Base-by-base conservation (phyloP, 2,888 invertebrate species). In the Nesidiocoris tenuis region DNA sequence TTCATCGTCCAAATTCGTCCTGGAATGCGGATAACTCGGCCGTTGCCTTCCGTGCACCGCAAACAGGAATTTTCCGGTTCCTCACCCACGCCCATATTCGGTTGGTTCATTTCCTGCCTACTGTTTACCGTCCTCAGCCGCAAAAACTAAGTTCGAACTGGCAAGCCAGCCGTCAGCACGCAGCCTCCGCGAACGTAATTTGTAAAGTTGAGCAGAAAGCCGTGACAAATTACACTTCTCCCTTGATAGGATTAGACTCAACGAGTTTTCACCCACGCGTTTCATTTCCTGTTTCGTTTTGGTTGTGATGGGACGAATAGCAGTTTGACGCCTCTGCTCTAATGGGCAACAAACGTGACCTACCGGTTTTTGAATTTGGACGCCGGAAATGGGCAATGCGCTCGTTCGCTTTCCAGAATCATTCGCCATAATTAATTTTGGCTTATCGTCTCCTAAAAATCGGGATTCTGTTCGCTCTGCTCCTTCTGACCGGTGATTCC, bases 161-260 rank as follows among this genome's bases (percentile, higher is more conserved):
- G n/a, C n/a, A n/a, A n/a, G n/a, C n/a, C n/a, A 39, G 12, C 39
- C 12, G 39, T 39, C 39, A 39, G 39, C 39, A 39, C 12, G 39
- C 39, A n/a, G n/a, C 39, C 39, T 39, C 39, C 39, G 39, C 39
- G 18, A 70, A 59, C 70, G 70, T 70, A 70, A 70, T 70, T 70
- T 70, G 70, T 70, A 70, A 70, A 70, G 70, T 70, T 70, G 70
- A 7, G 3, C 39, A 3, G 39, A 39, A 39, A 39, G 39, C 39
- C 39, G 39, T 39, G 39, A 39, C 39, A 39, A 39, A 39, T 39
- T 39, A 39, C 39, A 39, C 39, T 39, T 12, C 5, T 12, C 39
- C 39, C 39, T 39, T 39, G 39, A 39, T 39, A 12, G 12, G 39
- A 39, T 39, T 39, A 39, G 3, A 39, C 39, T 39, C 5, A 39